Base-by-base conservation (phyloP, 1,140 invertebrate genomes). In the Ceratitis capitata region DNA sequence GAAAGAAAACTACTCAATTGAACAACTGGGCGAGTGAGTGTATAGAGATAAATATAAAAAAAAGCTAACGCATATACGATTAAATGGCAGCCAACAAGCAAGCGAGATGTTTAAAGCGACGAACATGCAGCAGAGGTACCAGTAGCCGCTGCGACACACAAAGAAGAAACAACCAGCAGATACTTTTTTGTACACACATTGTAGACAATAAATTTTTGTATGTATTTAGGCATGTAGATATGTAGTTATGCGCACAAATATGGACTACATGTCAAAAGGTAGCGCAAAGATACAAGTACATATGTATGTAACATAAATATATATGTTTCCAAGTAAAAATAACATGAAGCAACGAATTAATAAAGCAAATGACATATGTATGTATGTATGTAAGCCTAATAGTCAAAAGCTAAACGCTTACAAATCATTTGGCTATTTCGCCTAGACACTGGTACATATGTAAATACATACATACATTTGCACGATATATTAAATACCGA, bases 61-160 rank as follows among this genome's bases (percentile, higher is more conserved):
- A 39, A 23, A 23, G 14, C 51, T 3, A 56, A 78, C 19, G 39
- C n/a, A 78, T n/a, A n/a, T n/a, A n/a, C 39, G 42, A 39, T 78
- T 45, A 78, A 78, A 78, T 78, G 39, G 3, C 69, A 78, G 35
- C 69, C 42, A 78, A n/a, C n/a, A n/a, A n/a, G n/a, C n/a, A n/a
- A n/a, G n/a, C n/a, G n/a, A 78, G 16, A 78, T 78, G 69, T 78
- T 78, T 35, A 45, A 78, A 78, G 69, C 35, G 45, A 78, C 39
- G n/a, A n/a, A 23, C 51, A n/a, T 10, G 16, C 19, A 47, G 39
- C n/a, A 45, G 32, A 69, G 9, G 69, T 78, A 42, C n/a, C n/a
- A 16, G 69, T 78, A 42, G 42, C n/a, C 39, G 69, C 69, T 42
- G 39, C 69, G 69, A 69, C 69, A 78, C 42, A 39, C 64, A 64